Conservation (phyloP, 1,140 invertebrate species). For the Drosophila mayri region DNA sequence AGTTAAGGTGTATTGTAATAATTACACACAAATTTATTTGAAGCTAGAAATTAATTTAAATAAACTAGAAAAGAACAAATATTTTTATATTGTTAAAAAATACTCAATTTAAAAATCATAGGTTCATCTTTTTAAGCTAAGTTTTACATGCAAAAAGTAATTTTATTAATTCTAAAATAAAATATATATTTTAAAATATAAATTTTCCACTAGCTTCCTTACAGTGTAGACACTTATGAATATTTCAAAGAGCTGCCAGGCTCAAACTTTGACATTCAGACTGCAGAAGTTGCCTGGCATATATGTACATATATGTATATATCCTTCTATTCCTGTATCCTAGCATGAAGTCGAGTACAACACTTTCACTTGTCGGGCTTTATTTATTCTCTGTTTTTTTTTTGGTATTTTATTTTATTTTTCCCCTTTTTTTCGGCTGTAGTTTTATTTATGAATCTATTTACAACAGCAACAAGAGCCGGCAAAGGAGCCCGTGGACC, state of each 20-base stretch:
- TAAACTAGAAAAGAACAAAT: not conserved
- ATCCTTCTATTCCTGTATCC: constrained; percentile 2
- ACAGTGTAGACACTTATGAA: constrained; percentile 44
- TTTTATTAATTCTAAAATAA: not conserved
- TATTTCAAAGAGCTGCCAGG: constrained; percentile 49
- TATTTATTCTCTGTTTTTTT: constrained; percentile 13
- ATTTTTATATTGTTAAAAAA: not conserved
- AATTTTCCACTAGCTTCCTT: not conserved
- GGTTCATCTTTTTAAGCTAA: not conserved
- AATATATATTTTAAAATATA: not conserved
- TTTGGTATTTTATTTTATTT: constrained; percentile 5
- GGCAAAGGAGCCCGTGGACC: constrained; percentile 3
- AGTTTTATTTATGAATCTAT: constrained; percentile 63
- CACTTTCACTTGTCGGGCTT: constrained; percentile 25
- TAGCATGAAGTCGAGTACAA: constrained; percentile 19
- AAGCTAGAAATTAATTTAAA: not conserved
- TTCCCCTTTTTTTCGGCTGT: constrained; percentile 8
- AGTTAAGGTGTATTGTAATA: not conserved
- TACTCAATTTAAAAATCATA: not conserved
- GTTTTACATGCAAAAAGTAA: not conserved
- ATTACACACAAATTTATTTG: not conserved
- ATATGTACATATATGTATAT: no score
- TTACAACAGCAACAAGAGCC: constrained; percentile 27
- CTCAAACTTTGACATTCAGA: constrained; percentile 56
- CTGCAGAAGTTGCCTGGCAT: constrained; percentile 25